Evolutionary conservation across 2,797 vertebrate genomes (phyloP), one percentile per base, ranked within the genome.

Genomic region (Coreius guichenoti): DNA sequence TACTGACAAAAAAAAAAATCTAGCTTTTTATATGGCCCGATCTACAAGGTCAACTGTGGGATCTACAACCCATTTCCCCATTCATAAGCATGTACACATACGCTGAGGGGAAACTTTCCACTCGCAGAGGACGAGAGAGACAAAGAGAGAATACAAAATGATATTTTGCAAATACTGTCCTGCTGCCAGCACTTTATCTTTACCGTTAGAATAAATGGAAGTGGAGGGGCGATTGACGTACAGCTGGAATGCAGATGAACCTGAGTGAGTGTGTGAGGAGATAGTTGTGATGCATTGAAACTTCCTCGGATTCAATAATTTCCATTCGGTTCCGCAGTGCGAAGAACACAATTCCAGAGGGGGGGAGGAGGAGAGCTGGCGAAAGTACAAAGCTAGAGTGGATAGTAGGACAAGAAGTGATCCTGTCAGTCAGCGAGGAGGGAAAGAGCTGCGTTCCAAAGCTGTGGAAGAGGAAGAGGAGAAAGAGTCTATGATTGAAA

Each of bases 191-290:
- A 81, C 79, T 45, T 81, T 81, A 75, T 86, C 84, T 86, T 65
- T 68, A 56, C 7, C 36, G 58, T 72, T 74, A 23, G 49, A 81
- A 81, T 54, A 75, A 81, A 86, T 45, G 68, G 43, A 51, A 73
- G 39, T 39, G 39, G 47, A 43, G 33, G 23, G 51, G 84, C 43
- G 43, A 74, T 61, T 73, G 56, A 75, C 13, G 63, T 76, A 56
- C 47, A 81, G 73, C 80, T 51, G 51, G 84, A 86, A 86, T 86
- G 79, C 79, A 86, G 79, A 86, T 81, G 79, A 86, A 68, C 47
- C 14, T 36, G 45, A 49, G 72, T 21, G 51, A 65, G n/a, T 58
- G 84, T 4, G 51, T 3, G 68, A 49, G 47, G 68, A 74, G 78
- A 80, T 73, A 67, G 56, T 39, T 83, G 58, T 86, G 84, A 86